Evolutionary conservation across 2,113 vertebrate genomes (phyloP).

Genomic region (Gymnorhina tibicen): DNA sequence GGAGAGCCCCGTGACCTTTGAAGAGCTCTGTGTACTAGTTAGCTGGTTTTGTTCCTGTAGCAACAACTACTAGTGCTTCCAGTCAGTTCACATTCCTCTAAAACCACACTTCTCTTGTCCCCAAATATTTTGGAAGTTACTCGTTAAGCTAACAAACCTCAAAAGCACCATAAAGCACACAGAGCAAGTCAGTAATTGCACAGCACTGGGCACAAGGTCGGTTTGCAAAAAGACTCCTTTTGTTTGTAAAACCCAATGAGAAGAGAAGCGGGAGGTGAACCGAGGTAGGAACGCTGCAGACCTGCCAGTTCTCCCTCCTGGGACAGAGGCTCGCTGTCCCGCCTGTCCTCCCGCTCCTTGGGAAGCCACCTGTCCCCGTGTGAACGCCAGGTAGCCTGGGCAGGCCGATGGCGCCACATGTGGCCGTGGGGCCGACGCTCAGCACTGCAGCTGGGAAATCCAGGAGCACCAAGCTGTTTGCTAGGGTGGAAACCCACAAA

Average conservation of each 20-base stretch:
- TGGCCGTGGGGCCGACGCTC: fast-evolving
- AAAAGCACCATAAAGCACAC: neutral
- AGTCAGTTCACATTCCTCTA: conserved; percentile 35
- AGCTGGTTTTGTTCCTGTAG: conserved; percentile 30
- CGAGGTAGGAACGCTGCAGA: neutral
- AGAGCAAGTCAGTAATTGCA: conserved; percentile 14
- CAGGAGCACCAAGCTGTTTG: neutral
- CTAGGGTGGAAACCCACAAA: neutral
- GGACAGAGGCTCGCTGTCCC: neutral
- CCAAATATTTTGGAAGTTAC: conserved; percentile 36
- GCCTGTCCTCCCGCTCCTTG: neutral
- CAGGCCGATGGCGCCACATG: fast-evolving
- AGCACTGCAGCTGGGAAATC: neutral
- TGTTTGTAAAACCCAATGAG: neutral
- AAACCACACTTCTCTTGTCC: conserved; percentile 28
- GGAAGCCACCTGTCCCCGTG: neutral
- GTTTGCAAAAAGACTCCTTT: neutral
- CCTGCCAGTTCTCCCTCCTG: neutral
- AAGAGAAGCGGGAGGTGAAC: neutral
- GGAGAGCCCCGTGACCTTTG: neutral
- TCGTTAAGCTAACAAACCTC: conserved; percentile 29
- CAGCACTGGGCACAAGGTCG: neutral
- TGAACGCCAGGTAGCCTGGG: fast-evolving
- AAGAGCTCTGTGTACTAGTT: conserved; percentile 4
- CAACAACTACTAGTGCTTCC: conserved; percentile 34